A percentile compares a stretch with the other conserved stretches of the same genome.
Evolutionary conservation across 2,888 invertebrate species (phyloP).

Genomic region (Notocelia uddmanniana): DNA sequence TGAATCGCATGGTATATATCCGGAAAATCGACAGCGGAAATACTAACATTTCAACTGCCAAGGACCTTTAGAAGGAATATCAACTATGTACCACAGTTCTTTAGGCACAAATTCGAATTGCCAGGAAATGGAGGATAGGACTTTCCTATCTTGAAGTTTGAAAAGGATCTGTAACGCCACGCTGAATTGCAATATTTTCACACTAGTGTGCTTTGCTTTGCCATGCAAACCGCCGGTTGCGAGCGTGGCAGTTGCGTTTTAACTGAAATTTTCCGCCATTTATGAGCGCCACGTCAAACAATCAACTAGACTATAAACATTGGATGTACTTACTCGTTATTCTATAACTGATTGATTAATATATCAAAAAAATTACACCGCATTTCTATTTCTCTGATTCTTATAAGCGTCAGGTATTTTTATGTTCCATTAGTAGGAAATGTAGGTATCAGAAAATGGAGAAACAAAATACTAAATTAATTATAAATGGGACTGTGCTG

Average conservation of each 20-base stretch:
- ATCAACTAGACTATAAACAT: too few species aligned
- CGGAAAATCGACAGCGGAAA: too few species aligned
- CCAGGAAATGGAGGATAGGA: background rate
- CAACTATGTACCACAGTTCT: background rate
- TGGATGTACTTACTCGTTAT: too few species aligned
- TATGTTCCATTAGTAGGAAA: too few species aligned
- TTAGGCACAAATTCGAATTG: background rate
- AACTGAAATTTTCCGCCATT: conserved; percentile 11
- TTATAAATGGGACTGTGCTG: too few species aligned
- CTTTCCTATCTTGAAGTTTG: background rate
- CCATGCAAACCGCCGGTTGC: conserved; percentile 28
- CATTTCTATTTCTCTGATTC: too few species aligned
- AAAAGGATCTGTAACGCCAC: conserved; percentile 7
- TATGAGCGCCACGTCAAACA: too few species aligned
- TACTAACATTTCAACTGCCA: background rate
- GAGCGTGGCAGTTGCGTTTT: conserved; percentile 25
- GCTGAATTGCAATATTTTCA: conserved; percentile 25
- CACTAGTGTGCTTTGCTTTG: conserved; percentile 22
- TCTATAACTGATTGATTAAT: too few species aligned
- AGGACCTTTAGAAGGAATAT: background rate
- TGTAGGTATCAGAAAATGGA: too few species aligned
- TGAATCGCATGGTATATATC: background rate
- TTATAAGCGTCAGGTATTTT: too few species aligned
- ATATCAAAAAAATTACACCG: too few species aligned
- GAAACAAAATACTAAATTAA: too few species aligned